A percentile compares a stretch with the other conserved stretches of the same genome.
Evolutionary conservation across 2,888 invertebrate species (phyloP).

Genomic region (Drosophila macrospina): DNA sequence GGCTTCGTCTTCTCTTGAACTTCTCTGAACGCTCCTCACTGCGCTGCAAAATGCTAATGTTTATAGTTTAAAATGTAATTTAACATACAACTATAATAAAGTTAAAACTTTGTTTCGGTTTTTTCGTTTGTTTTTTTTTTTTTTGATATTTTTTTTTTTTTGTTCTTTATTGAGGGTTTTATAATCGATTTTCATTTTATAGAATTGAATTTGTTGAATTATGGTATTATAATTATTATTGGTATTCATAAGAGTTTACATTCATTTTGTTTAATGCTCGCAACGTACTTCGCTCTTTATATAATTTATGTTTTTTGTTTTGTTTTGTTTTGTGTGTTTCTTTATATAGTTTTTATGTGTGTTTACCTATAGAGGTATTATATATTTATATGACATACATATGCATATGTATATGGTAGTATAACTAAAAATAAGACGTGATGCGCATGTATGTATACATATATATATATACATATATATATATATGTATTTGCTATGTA

Average conservation of each 20-base stretch:
- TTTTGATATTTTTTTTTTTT: conserved; percentile 12
- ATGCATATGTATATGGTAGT: conserved; percentile 23
- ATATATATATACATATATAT: conserved; percentile 15
- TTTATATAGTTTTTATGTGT: conserved; percentile 22
- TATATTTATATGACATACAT: conserved; percentile 22
- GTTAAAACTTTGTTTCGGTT: not conserved
- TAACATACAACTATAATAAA: too few relatives aligned
- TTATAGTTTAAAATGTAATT: too few relatives aligned
- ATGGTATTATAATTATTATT: conserved; percentile 48
- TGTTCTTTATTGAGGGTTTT: conserved; percentile 38
- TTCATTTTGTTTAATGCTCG: conserved; percentile 43
- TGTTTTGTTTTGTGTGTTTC: not conserved
- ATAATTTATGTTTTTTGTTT: too few relatives aligned
- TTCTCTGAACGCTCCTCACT: too few relatives aligned
- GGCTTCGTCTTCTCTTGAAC: too few relatives aligned
- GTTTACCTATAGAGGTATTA: conserved; percentile 15
- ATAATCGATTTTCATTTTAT: conserved; percentile 39
- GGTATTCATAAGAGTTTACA: conserved; percentile 66
- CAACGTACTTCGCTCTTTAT: conserved; percentile 29
- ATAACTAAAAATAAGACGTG: conserved; percentile 40
- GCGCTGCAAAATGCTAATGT: too few relatives aligned
- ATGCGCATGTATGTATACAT: conserved; percentile 22
- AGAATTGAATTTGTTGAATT: conserved; percentile 44
- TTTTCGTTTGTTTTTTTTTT: not conserved
- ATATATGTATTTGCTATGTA: conserved; percentile 19